These are phyloP conservation scores for Mungos mungo DNA, from an alignment of 2,113 vertebrate species.

Conservation along the genomic window DNA sequence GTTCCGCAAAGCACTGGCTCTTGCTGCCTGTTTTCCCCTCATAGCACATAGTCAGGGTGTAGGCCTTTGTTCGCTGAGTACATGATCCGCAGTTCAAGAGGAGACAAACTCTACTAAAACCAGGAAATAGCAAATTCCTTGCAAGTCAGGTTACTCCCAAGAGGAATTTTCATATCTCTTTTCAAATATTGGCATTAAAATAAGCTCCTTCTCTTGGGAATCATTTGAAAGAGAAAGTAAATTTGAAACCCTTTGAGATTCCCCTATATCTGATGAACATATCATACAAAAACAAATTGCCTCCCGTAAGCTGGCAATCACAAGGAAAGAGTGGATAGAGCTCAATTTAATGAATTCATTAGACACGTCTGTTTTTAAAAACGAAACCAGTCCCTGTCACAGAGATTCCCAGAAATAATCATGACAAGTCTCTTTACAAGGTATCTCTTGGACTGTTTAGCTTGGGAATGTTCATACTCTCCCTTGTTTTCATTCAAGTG, in stretches of 20 bases:
- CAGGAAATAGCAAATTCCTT: background rate
- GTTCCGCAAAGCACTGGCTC: background rate
- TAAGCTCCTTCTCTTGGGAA: conserved; percentile 7
- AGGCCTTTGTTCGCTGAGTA: background rate
- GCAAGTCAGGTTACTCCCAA: background rate
- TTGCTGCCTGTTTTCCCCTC: background rate
- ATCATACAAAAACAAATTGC: conserved; percentile 4
- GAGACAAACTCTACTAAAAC: background rate
- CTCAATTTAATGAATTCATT: conserved; percentile 11
- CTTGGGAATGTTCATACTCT: background rate
- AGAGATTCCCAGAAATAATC: conserved; percentile 36
- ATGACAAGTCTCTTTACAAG: background rate
- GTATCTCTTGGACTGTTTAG: background rate
- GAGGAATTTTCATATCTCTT: conserved; percentile 15
- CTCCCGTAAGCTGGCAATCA: conserved; percentile 7
- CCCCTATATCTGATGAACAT: background rate
- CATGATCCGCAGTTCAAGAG: background rate
- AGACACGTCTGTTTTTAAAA: background rate
- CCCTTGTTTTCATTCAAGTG: conserved; percentile 25
- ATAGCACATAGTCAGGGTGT: background rate
- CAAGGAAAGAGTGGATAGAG: background rate
- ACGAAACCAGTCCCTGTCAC: background rate
- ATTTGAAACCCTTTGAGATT: conserved; percentile 50
- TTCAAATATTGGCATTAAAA: background rate
- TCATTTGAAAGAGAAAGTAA: conserved; percentile 47